Evolutionary conservation across 2,888 invertebrate genomes (phyloP).

Genomic region (Calliopum simillimum): DNA sequence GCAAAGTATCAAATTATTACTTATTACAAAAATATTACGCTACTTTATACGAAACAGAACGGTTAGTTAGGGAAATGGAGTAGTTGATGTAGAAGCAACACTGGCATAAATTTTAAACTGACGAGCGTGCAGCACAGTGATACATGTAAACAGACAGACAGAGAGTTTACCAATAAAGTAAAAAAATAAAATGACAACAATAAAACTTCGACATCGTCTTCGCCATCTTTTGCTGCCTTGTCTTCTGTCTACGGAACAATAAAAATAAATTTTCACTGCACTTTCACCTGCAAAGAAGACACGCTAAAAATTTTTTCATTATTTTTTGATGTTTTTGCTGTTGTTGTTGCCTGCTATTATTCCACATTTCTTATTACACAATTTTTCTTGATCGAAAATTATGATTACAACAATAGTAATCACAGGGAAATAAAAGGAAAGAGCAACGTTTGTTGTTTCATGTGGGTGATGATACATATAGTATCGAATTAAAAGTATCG

Average conservation of each 20-base stretch:
- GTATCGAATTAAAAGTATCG: too few species aligned
- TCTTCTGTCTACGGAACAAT: not conserved
- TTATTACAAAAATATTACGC: too few species aligned
- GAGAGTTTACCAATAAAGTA: not conserved
- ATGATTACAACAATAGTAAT: constrained; percentile 46
- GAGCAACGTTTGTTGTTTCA: too few species aligned
- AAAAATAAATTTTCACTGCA: constrained; percentile 34
- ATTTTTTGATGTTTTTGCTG: constrained; percentile 17
- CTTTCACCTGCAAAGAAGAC: constrained; percentile 39
- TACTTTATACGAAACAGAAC: too few species aligned
- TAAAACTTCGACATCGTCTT: constrained; percentile 5
- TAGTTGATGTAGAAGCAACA: too few species aligned
- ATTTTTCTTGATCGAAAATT: constrained; percentile 51
- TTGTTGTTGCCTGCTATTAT: constrained; percentile 29
- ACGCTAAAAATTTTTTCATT: constrained; percentile 36
- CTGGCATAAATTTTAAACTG: too few species aligned
- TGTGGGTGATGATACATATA: too few species aligned
- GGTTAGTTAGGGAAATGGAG: too few species aligned
- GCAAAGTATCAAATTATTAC: too few species aligned
- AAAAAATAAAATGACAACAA: constrained; percentile 19
- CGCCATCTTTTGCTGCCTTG: not conserved
- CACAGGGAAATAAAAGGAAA: too few species aligned
- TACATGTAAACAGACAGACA: too few species aligned
- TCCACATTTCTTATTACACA: constrained; percentile 48
- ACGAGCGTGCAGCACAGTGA: too few species aligned